Base-by-base conservation (phyloP, 2,113 vertebrate species). In the Nicator chloris region DNA sequence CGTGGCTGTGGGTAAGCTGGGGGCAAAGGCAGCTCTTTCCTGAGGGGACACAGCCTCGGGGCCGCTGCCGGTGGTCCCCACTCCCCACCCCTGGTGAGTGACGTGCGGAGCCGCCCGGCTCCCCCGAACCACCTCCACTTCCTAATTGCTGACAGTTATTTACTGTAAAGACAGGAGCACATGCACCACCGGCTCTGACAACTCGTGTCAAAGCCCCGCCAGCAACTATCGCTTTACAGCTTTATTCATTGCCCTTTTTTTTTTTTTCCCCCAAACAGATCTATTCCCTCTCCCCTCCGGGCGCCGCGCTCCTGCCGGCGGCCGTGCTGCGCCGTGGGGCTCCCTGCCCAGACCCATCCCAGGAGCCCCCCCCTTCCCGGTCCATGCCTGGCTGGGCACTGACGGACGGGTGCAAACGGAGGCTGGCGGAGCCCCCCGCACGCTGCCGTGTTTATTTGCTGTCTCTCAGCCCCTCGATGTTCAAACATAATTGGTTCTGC, bases 401-500 rank as follows among this genome's bases (percentile, higher is more conserved):
- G 96, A 95, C 9, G 6, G 95, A 94, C 17, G 91, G 88, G 39
- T 75, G 91, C 78, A 44, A 76, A 49, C 11, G 30, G 82, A 56
- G 70, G 30, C 82, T 57, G 60, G 42, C 82, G 82, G 82, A 66
- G 73, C 84, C 93, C 86, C 6, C 50, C 30, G 2, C 91, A 44
- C 30, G 47, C 90, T 24, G 13, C 60, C 73, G 45, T 60, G 81
- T 88, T 94, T 79, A 65, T 89, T 82, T 64, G 90, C 96, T 44
- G 70, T 69, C 91, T 92, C 77, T 59, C 88, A 75, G 87, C 86
- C 95, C 92, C 78, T 96, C 64, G 15, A 23, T 93, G 95, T 96
- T 95, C 79, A 20, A 39, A 91, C 93, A 91, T 95, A 96, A 96
- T 96, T 96, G 96, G 89, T 92, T 92, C 81, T 91, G 96, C 96